Base-by-base conservation (phyloP, 2,797 vertebrate species). In the Pangasius krempfi region DNA sequence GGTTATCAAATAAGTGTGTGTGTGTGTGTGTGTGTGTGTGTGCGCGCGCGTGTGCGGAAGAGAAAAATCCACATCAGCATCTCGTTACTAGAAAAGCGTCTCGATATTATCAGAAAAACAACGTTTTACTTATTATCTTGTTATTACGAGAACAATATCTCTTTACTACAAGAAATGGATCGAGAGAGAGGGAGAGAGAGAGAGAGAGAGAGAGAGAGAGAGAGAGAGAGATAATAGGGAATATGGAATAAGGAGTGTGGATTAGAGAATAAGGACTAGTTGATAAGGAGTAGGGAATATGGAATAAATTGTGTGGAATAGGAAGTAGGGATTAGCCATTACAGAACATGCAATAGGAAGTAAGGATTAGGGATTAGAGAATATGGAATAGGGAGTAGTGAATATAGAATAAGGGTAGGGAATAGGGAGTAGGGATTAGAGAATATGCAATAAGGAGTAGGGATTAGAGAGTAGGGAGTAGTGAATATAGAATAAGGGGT, bases 11-110 rank as follows among this genome's bases (percentile, higher is more conserved):
- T 12, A 33, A 9, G 78, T 80, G 76, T 56, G 78, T 80, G 50
- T 58, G 52, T 80, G 78, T 56, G 78, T 80, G 78, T 37, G 50
- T 79, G 78, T 56, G 50, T 81, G 78, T 79, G 70, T 73, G 33
- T 80, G 52, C 58, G 78, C 33, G 72, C 50, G 40, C 47, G 37
- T 73, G 70, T 73, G 33, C 40, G 40, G 5, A 44, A 44, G 40
- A 5, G 44, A 44, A 44, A 7, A 44, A 44, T 44, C 44, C 44
- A 44, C 44, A 7, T 44, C 44, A 44, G 44, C 44, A 44, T 44
- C 44, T 44, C 44, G 44, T 44, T 44, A 44, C 44, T 44, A 44
- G 44, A 44, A 6, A 44, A 44, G 44, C 5, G 44, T 44, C 44
- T 44, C 44, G 5, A 5, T 44, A 44, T 44, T 44, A 44, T 44